These are phyloP conservation scores for Okamejei kenojei DNA, from an alignment of 2,797 vertebrate genomes.

Conservation along the genomic window DNA sequence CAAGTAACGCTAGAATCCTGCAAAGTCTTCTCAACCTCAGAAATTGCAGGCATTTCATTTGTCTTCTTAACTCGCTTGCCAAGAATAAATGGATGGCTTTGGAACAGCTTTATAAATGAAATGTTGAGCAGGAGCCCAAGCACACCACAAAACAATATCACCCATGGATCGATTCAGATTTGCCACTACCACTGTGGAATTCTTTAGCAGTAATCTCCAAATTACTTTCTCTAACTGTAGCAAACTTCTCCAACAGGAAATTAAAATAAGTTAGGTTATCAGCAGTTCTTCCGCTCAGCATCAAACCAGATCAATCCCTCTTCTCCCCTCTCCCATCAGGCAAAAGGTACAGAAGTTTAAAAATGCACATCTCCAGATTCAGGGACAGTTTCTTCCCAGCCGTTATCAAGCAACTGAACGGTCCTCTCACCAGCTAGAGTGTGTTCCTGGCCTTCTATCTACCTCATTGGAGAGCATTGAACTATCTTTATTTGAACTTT, in stretches of 20 bases:
- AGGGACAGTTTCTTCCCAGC: too few relatives aligned
- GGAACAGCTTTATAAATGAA: neutral
- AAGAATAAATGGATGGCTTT: neutral
- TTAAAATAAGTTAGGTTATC: neutral
- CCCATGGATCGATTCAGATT: neutral
- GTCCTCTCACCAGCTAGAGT: too few relatives aligned
- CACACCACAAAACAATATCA: neutral
- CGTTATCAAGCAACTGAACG: too few relatives aligned
- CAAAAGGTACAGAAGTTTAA: too few relatives aligned
- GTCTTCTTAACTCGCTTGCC: neutral
- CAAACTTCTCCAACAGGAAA: neutral
- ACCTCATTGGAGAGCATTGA: too few relatives aligned
- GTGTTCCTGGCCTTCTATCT: too few relatives aligned
- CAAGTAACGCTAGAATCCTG: neutral
- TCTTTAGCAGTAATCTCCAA: neutral
- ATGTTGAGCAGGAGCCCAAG: neutral
- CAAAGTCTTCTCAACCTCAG: neutral
- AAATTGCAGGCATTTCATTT: neutral
- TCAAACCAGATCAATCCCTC: too few relatives aligned
- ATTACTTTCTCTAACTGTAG: neutral
- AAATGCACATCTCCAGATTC: too few relatives aligned
- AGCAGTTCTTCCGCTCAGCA: neutral
- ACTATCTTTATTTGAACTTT: too few relatives aligned
- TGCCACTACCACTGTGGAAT: neutral
- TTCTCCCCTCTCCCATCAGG: too few relatives aligned